Conservation (phyloP, 1,140 invertebrate species). For the Aethina tumida region DNA sequence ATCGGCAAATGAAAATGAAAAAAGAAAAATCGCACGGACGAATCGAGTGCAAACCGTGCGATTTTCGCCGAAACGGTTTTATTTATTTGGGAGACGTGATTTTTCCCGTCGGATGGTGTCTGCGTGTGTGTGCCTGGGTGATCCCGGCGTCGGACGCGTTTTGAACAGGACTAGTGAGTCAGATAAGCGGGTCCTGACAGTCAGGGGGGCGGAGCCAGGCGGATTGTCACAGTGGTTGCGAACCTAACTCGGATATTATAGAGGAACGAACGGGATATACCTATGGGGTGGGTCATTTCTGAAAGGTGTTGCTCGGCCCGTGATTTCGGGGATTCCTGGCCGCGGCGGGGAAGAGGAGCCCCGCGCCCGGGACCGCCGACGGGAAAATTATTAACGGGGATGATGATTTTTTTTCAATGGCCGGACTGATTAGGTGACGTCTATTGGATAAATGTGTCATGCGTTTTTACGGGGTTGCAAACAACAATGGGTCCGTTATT, state of each 20-base stretch:
- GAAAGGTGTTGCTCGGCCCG: slow-evolving; percentile 9
- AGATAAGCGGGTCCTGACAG: slow-evolving; percentile 27
- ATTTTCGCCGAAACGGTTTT: slow-evolving; percentile 2
- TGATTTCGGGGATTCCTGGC: neutral
- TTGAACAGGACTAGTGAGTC: slow-evolving; percentile 28
- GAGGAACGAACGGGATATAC: slow-evolving; percentile 20
- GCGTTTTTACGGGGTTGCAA: too few relatives aligned
- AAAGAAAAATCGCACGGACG: neutral
- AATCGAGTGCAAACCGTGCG: neutral
- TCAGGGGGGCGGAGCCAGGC: slow-evolving; percentile 28
- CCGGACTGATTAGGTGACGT: too few relatives aligned
- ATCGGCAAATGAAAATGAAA: too few relatives aligned
- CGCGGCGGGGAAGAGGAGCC: neutral
- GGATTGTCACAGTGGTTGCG: slow-evolving; percentile 34
- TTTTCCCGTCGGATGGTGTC: slow-evolving; percentile 26
- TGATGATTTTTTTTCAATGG: too few relatives aligned
- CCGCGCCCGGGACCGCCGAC: neutral
- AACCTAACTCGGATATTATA: slow-evolving; percentile 30
- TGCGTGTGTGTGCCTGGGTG: slow-evolving; percentile 3
- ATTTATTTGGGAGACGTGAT: slow-evolving; percentile 13
- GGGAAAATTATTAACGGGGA: too few relatives aligned
- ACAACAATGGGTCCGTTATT: too few relatives aligned
- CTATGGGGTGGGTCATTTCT: slow-evolving; percentile 18
- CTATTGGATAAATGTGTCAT: too few relatives aligned
- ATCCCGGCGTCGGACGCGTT: slow-evolving; percentile 22